Evolutionary conservation across 2,113 vertebrate species (phyloP).

Genomic region (Tonatia bakeri): DNA sequence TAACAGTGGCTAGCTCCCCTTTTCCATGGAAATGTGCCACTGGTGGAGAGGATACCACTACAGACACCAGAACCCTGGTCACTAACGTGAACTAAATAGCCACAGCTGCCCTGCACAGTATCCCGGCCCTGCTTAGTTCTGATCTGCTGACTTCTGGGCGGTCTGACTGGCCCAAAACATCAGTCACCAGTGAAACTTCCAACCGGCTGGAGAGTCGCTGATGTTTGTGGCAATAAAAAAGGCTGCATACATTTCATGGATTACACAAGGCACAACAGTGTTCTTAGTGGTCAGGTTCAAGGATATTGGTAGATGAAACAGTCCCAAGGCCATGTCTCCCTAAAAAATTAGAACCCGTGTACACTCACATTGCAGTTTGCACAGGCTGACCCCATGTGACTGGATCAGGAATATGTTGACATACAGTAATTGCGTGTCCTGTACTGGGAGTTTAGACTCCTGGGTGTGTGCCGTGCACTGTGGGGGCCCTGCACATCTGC

Average conservation of each 20-base stretch:
- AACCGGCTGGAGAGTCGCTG: not conserved
- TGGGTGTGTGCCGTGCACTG: not conserved
- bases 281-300: not conserved
- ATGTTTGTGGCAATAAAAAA: not conserved
- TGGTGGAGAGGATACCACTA: not conserved
- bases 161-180: not conserved
- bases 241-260: not conserved
- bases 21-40: not conserved
- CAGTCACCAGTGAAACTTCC: not conserved
- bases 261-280: not conserved
- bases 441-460: not conserved
- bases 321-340: not conserved
- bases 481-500: accelerated
- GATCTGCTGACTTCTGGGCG: not conserved
- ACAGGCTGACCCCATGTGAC: not conserved
- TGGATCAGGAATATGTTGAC: not conserved
- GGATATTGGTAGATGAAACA: not conserved
- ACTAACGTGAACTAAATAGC: not conserved
- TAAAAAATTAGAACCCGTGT: not conserved
- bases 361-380: not conserved
- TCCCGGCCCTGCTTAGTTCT: not conserved
- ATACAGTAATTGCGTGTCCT: not conserved
- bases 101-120: not conserved
- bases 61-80: not conserved
- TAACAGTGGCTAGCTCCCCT: not conserved